These are phyloP conservation scores for Bos indicus DNA, from an alignment of 2,113 vertebrate species.

Conservation along the genomic window DNA sequence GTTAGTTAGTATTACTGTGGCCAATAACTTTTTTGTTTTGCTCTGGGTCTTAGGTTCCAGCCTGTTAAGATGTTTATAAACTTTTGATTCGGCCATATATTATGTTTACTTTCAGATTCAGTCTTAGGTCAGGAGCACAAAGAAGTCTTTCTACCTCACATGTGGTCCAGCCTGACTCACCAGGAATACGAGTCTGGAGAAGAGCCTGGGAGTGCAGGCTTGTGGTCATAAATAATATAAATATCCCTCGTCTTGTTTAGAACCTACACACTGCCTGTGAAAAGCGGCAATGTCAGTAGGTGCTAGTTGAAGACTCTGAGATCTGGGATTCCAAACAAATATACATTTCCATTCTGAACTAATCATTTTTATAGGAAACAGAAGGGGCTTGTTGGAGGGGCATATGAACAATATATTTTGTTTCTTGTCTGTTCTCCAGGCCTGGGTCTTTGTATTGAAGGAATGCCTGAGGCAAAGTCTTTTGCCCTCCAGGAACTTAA, in stretches of 20 bases:
- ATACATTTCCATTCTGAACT: background rate
- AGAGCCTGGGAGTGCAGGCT: background rate
- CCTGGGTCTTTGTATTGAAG: too few relatives aligned
- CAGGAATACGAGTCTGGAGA: background rate
- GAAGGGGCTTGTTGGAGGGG: background rate
- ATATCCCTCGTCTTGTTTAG: background rate
- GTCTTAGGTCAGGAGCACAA: background rate
- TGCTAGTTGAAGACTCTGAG: background rate
- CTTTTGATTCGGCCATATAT: background rate
- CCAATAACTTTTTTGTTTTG: background rate
- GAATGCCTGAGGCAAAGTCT: background rate
- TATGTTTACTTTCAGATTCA: conserved; percentile 1
- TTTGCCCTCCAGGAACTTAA: background rate
- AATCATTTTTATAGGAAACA: conserved; percentile 28
- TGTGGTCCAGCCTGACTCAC: background rate
- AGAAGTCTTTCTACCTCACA: conserved; percentile 27
- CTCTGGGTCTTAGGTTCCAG: background rate
- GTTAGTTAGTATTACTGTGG: background rate
- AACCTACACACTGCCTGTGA: background rate
- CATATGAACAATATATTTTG: too few relatives aligned
- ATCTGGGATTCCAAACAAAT: conserved; percentile 10
- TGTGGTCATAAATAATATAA: background rate
- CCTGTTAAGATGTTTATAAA: conserved; percentile 4
- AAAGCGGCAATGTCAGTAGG: background rate
- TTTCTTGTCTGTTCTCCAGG: background rate